These are phyloP conservation scores for Vanessa atalanta DNA, from an alignment of 1,140 invertebrate genomes.

Conservation along the genomic window DNA sequence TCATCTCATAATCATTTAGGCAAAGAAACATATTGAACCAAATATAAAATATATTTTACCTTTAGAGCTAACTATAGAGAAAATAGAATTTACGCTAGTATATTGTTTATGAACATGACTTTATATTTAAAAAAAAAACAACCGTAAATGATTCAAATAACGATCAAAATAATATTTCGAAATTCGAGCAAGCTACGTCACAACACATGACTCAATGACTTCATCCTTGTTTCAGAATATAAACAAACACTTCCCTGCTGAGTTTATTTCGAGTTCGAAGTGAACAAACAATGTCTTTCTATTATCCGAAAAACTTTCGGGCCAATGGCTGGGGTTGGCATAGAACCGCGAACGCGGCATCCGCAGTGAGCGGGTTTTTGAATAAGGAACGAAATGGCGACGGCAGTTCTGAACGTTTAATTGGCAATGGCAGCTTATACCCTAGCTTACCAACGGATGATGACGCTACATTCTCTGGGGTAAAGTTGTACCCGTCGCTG, in stretches of 20 bases:
- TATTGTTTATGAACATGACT: too few species aligned
- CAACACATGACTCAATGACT: conserved; percentile 12
- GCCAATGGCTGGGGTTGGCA: conserved; percentile 77
- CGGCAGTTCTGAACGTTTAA: conserved; percentile 43
- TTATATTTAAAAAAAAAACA: too few species aligned
- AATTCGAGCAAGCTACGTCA: background rate
- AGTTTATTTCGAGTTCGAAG: conserved; percentile 39
- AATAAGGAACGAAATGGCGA: conserved; percentile 55
- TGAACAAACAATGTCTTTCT: conserved; percentile 50
- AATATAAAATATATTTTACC: too few species aligned
- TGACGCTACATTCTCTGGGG: conserved; percentile 55
- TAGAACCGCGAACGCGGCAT: conserved; percentile 49
- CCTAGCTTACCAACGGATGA: conserved; percentile 65
- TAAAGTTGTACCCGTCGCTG: conserved; percentile 69
- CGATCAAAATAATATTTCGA: too few species aligned
- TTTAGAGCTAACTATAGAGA: too few species aligned
- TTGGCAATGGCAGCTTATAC: conserved; percentile 66
- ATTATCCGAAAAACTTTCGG: conserved; percentile 73
- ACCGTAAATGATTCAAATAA: too few species aligned
- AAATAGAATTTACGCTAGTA: too few species aligned
- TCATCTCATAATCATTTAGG: too few species aligned
- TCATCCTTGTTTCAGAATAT: conserved; percentile 39
- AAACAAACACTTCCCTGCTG: conserved; percentile 13
- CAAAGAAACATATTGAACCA: too few species aligned
- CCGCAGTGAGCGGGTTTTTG: conserved; percentile 65